Evolutionary conservation across 2,888 invertebrate genomes (phyloP).

Genomic region (Parochlus steinenii): DNA sequence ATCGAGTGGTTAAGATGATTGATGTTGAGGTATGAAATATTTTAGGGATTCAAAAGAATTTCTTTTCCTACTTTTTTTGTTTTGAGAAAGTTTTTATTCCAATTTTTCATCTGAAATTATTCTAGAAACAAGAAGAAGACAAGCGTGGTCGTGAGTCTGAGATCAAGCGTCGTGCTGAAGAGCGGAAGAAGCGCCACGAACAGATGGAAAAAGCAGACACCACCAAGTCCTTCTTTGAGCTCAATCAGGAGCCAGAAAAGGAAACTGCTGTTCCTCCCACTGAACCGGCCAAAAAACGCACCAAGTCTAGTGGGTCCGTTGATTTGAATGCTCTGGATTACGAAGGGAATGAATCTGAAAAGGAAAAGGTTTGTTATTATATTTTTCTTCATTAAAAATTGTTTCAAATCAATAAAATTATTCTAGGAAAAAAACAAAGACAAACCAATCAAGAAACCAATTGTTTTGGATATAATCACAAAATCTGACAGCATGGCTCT

Average conservation of each 20-base stretch:
- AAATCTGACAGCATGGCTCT: slow-evolving; percentile 36
- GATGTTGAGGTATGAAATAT: slow-evolving; percentile 48
- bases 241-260: slow-evolving; percentile 25
- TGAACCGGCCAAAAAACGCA: slow-evolving; percentile 18
- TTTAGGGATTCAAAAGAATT: slow-evolving; percentile 6
- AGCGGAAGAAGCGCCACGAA: slow-evolving; percentile 36
- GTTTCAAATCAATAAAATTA: too few relatives aligned
- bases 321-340: slow-evolving; percentile 61
- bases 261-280: neutral
- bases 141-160: slow-evolving; percentile 42
- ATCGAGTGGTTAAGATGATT: slow-evolving; percentile 64
- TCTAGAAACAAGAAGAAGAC: slow-evolving; percentile 46
- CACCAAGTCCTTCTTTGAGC: slow-evolving; percentile 29
- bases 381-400: too few relatives aligned
- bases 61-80: slow-evolving; percentile 2
- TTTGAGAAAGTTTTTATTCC: slow-evolving; percentile 2
- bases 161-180: slow-evolving; percentile 34
- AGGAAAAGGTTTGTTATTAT: too few relatives aligned
- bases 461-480: slow-evolving; percentile 13
- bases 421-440: slow-evolving; percentile 16
- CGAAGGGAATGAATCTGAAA: slow-evolving; percentile 41
- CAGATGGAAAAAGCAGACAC: slow-evolving; percentile 30
- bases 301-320: slow-evolving; percentile 22
- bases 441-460: slow-evolving; percentile 1
- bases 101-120: slow-evolving; percentile 9